Conservation (phyloP, 1,140 invertebrate species). For the Drosophila mauritiana region DNA sequence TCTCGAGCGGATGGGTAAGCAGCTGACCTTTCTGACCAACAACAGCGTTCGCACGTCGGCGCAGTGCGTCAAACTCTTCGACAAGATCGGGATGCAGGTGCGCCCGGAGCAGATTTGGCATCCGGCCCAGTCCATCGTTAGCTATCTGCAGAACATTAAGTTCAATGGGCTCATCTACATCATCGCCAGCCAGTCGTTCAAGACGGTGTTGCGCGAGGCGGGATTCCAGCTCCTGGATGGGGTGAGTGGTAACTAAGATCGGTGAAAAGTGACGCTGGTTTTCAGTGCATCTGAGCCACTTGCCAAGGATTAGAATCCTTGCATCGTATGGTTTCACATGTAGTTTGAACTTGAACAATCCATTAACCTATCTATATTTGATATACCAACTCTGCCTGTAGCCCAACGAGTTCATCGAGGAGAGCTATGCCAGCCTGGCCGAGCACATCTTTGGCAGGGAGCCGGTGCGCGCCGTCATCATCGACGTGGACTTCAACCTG, state of each 20-base stretch:
- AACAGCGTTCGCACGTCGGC: slow-evolving; percentile 86
- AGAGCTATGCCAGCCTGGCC: slow-evolving; percentile 75
- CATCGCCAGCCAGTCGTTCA: slow-evolving; percentile 73
- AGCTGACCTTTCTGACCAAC: slow-evolving; percentile 90
- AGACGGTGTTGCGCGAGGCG: slow-evolving; percentile 72
- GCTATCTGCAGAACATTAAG: slow-evolving; percentile 84
- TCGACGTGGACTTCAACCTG: slow-evolving; percentile 86
- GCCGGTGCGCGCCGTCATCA: slow-evolving; percentile 85
- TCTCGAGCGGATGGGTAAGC: slow-evolving; percentile 88
- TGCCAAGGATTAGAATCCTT: too few relatives aligned
- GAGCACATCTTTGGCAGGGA: slow-evolving; percentile 80
- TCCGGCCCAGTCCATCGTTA: slow-evolving; percentile 79
- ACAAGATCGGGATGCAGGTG: slow-evolving; percentile 36
- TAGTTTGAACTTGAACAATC: too few relatives aligned
- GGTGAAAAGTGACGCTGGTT: neutral
- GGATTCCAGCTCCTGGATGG: slow-evolving; percentile 85
- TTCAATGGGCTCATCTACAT: slow-evolving; percentile 85
- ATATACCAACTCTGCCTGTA: slow-evolving; percentile 32
- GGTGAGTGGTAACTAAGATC: slow-evolving; percentile 71
- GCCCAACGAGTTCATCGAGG: slow-evolving; percentile 83
- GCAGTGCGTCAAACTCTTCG: slow-evolving; percentile 67
- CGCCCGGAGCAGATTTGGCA: slow-evolving; percentile 78
- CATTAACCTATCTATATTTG: too few relatives aligned
- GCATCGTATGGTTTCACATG: too few relatives aligned
- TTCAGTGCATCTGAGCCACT: neutral